Conservation (phyloP, 1,140 invertebrate genomes). For the Nebria ingens region DNA sequence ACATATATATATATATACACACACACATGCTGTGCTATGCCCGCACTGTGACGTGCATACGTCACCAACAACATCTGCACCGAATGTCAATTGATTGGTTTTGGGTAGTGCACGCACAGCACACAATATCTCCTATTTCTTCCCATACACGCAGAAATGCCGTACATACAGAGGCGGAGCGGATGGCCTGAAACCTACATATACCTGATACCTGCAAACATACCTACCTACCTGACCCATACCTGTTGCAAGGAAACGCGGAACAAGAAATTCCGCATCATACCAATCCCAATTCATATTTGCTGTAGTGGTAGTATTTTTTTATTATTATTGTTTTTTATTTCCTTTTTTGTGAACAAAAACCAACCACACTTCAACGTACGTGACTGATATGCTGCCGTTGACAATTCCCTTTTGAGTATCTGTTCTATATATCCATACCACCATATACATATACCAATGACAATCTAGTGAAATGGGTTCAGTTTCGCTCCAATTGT, state of each 20-base stretch:
- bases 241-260: background rate
- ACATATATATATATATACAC: background rate
- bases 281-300: slow-evolving; percentile 2
- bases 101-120: background rate
- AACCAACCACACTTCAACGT: background rate
- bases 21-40: background rate
- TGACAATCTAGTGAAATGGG: slow-evolving; percentile 7
- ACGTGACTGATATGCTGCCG: slow-evolving; percentile 1
- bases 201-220: background rate
- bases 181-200: background rate
- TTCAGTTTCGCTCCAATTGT: slow-evolving; percentile 4
- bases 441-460: background rate
- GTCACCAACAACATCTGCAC: background rate
- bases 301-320: background rate
- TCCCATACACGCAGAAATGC: too few relatives aligned
- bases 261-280: background rate
- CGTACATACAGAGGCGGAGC: too few relatives aligned
- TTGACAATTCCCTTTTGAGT: background rate
- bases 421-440: too few relatives aligned
- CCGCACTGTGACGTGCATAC: background rate
- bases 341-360: background rate
- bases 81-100: background rate
- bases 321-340: too few relatives aligned
- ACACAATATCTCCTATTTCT: background rate
- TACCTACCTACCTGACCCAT: background rate